Base-by-base conservation (phyloP, 2,797 vertebrate species). In the Coregonus ussuriensis region DNA sequence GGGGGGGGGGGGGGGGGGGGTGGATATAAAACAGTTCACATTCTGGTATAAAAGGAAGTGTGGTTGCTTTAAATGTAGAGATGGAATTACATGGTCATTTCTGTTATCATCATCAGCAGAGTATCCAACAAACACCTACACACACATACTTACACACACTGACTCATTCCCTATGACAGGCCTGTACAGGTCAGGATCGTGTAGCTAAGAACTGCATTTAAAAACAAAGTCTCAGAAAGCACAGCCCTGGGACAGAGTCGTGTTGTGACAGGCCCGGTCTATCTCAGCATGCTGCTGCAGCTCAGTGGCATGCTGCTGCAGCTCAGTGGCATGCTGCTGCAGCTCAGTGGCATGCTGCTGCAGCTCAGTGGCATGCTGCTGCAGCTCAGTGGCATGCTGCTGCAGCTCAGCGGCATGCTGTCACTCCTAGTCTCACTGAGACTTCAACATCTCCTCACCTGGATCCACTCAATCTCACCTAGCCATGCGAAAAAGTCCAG, bases 251-350 rank as follows among this genome's bases (percentile, higher is more conserved):
- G 76, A n/a, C 69, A 47, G 15, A 14, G 4, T 62, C 92, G 41
- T 77, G 92, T 86, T 83, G 75, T 11, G 72, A 90, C 93, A 86
- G 78, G 91, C 80, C 71, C 65, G 0, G 31, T n/a, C 15, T n/a
- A 16, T 29, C 15, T 59, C 25, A 5, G 15, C 6, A 54, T 53
- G 1, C 56, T 35, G 29, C 35, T 74, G 6, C 15, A 68, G 15
- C 41, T 56, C 11, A 15, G 15, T 5, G 4, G 2, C 33, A 3
- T 16, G 1, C 51, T 53, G 25, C 21, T 21, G 21, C 21, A 21
- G 21, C 21, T 21, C 21, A 21, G 21, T 21, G 21, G 21, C 21
- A 21, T 21, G 21, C 21, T 21, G 21, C 21, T 21, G 21, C 21
- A 21, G 21, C 21, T 21, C 21, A 21, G 21, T 21, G 21, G 21